A percentile compares a stretch with the other conserved stretches of the same genome.
phyloP scores from a whole-genome alignment of 2,797 vertebrate genomes.

The Enteromius radiatus region DNA sequence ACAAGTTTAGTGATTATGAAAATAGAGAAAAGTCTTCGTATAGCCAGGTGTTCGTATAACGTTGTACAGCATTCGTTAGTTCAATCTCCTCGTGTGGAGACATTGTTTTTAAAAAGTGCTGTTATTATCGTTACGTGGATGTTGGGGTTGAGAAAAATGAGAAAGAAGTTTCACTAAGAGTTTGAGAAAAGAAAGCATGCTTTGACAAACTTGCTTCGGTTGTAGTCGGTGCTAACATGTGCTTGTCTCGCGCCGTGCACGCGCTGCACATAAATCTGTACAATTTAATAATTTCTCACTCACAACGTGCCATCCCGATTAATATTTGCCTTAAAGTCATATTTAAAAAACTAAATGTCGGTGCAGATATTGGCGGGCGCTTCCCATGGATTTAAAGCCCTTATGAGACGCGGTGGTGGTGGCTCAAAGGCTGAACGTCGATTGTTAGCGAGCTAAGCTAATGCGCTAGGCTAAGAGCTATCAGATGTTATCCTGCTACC shows the following conservation, averaged over 20 bases:
- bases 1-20: neutral
- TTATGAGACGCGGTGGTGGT: neutral
- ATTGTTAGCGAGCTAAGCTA: constrained; percentile 45
- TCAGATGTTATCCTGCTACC: neutral
- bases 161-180: neutral
- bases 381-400: constrained; percentile 32
- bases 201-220: constrained; percentile 21
- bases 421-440: constrained; percentile 14
- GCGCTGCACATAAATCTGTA: constrained; percentile 10
- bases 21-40: neutral
- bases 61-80: neutral
- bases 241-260: constrained; percentile 33
- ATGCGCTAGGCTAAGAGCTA: constrained; percentile 22
- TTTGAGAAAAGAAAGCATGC: neutral
- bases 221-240: constrained; percentile 40
- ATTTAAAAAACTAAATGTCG: neutral
- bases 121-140: no score
- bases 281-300: neutral
- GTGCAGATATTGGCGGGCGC: neutral
- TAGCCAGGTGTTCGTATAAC: neutral
- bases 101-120: neutral
- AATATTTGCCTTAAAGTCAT: neutral
- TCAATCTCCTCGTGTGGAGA: neutral
- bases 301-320: neutral
- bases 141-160: neutral